A percentile compares a stretch with the other conserved stretches of the same genome.
Evolutionary conservation across 2,888 invertebrate genomes (phyloP).

Genomic region (Magallana nippona): DNA sequence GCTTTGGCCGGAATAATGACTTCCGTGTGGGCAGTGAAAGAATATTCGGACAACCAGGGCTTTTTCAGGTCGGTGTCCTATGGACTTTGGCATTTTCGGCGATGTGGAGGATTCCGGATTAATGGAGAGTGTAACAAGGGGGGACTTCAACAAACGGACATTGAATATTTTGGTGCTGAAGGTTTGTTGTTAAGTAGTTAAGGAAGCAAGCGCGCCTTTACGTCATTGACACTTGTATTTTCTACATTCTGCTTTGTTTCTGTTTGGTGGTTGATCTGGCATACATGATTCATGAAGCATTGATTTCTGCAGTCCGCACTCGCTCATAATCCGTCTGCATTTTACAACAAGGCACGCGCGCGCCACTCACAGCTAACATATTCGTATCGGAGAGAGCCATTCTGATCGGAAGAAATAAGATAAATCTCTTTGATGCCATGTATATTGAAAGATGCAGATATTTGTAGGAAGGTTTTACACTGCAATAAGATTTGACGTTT

Average conservation of each 20-base stretch:
- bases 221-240: not conserved
- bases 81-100: constrained; percentile 24
- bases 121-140: constrained; percentile 13
- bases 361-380: not conserved
- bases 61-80: not conserved
- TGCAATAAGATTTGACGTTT: no score
- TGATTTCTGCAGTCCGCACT: not conserved
- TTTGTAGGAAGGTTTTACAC: not conserved
- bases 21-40: constrained; percentile 4
- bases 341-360: not conserved
- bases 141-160: not conserved
- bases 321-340: not conserved
- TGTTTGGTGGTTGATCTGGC: no score
- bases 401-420: no score
- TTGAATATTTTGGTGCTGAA: constrained; percentile 11
- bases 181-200: not conserved
- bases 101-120: constrained; percentile 26
- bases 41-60: not conserved
- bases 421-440: not conserved
- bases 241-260: not conserved
- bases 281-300: not conserved
- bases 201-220: not conserved
- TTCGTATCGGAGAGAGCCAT: not conserved
- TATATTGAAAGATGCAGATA: not conserved
- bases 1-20: constrained; percentile 15